These are phyloP conservation scores for Cyprinodon variegatus DNA, from an alignment of 2,113 vertebrate genomes.

Conservation along the genomic window DNA sequence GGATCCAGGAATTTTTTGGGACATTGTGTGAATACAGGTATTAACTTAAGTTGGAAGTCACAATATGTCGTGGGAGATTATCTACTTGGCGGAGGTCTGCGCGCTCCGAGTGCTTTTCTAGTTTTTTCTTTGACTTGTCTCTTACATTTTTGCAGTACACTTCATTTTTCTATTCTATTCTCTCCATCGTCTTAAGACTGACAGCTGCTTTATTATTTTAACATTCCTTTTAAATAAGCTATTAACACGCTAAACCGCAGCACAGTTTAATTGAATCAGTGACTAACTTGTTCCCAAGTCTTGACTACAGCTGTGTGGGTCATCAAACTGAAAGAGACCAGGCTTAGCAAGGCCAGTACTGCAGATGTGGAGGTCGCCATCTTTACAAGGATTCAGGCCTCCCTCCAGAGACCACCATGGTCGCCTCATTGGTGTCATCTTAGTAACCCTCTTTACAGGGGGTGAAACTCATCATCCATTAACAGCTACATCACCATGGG, in stretches of 20 bases:
- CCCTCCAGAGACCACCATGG: constrained; percentile 66
- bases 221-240: not conserved
- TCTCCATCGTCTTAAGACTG: too few relatives aligned
- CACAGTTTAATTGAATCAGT: constrained; percentile 3
- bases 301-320: constrained; percentile 45
- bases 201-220: not conserved
- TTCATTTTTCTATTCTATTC: not conserved
- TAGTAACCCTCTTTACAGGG: constrained; percentile 56
- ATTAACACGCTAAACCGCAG: not conserved
- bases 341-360: constrained; percentile 13
- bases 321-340: constrained; percentile 30
- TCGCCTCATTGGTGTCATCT: constrained; percentile 37
- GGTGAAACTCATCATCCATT: constrained; percentile 57
- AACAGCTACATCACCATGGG: constrained; percentile 34
- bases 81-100: too few relatives aligned
- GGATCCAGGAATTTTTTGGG: too few relatives aligned
- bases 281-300: not conserved
- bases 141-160: too few relatives aligned
- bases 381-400: constrained; percentile 60
- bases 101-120: too few relatives aligned
- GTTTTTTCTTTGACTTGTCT: too few relatives aligned
- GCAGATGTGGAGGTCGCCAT: constrained; percentile 53
- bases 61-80: too few relatives aligned
- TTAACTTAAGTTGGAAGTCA: too few relatives aligned
- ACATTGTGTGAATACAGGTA: too few relatives aligned